Base-by-base conservation (phyloP, 2,888 invertebrate genomes). In the Sceliomorpha sp. region DNA sequence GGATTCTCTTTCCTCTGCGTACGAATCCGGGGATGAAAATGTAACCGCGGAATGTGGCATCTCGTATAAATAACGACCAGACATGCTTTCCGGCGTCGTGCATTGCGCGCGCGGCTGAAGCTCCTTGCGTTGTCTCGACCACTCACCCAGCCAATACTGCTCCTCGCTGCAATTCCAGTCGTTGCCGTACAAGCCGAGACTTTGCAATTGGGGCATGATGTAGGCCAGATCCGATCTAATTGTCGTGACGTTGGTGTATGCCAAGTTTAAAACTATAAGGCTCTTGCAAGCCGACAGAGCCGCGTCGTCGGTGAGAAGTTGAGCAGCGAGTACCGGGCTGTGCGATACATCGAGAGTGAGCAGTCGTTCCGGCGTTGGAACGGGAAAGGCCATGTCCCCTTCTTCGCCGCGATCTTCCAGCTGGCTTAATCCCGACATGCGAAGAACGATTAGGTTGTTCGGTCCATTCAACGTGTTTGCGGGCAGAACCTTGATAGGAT, bases 311-410 rank as follows among this genome's bases (percentile, higher is more conserved):
- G 92, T 91, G 72, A 96, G 89, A 58, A 94, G 89, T 83, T 93
- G 93, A 56, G 91, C 89, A 31, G 94, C 93, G 73, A 96, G 90
- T 64, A 91, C 91, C 0, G 93, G 92, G 84, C 95, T 96, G 63
- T 91, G 90, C 70, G 94, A 93, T 44, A 96, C 90, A 88, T 96
- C 94, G 72, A 96, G 90, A 81, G 91, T 91, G 81, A 93, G 91
- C 58, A 96, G 90, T 78, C 92, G 91, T 83, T 93, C 93, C 12
- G 93, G 92, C 10, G 94, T 91, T 8, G 93, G 91, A 78, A 94
- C 90, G 20, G 94, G 94, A 88, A 92, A 93, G 73, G 91, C 92
- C 88, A 91, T 92, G 84, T 91, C 93, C 81, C 89, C 91, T 81
- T 90, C 92, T 73, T 89, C 92, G 75, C 90, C 89, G n/a, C 75